Evolutionary conservation across 2,888 invertebrate species (phyloP).

Genomic region (Criorhina ranunculi): DNA sequence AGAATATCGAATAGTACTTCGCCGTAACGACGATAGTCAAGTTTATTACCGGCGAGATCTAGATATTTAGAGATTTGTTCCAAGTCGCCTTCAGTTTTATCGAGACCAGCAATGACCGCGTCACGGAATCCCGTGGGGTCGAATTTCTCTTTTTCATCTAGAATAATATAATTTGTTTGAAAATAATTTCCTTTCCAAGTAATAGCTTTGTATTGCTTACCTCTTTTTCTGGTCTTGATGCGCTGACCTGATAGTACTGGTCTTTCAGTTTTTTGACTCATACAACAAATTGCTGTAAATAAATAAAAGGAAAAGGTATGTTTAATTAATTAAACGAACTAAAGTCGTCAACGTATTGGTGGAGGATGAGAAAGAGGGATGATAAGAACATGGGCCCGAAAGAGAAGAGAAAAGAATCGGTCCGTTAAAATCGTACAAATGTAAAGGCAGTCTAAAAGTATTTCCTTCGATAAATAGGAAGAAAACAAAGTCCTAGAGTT

Average conservation of each 20-base stretch:
- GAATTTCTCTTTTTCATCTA: slow-evolving; percentile 99
- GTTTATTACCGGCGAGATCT: slow-evolving; percentile 97
- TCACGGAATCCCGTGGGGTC: slow-evolving; percentile 99
- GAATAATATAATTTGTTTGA: slow-evolving; percentile 57
- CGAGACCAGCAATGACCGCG: slow-evolving; percentile 97
- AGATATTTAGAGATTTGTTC: slow-evolving; percentile 98
- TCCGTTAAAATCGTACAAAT: no score
- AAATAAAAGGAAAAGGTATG: slow-evolving; percentile 59
- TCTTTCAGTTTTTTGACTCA: slow-evolving; percentile 99
- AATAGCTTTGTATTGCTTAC: slow-evolving; percentile 85
- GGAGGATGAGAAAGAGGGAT: no score
- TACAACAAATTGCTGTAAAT: slow-evolving; percentile 95
- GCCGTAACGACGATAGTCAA: slow-evolving; percentile 99
- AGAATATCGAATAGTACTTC: slow-evolving; percentile 99
- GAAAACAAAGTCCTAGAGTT: no score
- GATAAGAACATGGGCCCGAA: no score
- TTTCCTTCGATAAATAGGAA: no score
- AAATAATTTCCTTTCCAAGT: not conserved
- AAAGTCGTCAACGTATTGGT: no score
- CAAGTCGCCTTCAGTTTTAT: slow-evolving; percentile 97
- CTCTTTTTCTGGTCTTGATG: slow-evolving; percentile 99
- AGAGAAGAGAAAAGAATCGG: no score
- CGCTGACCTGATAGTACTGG: slow-evolving; percentile 99
- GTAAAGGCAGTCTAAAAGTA: no score
- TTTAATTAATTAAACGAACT: not conserved